Percentiles rank a stretch among this genome's conserved stretches.
Conservation (phyloP, 2,113 vertebrate species). For the Taurulus bubalis region DNA sequence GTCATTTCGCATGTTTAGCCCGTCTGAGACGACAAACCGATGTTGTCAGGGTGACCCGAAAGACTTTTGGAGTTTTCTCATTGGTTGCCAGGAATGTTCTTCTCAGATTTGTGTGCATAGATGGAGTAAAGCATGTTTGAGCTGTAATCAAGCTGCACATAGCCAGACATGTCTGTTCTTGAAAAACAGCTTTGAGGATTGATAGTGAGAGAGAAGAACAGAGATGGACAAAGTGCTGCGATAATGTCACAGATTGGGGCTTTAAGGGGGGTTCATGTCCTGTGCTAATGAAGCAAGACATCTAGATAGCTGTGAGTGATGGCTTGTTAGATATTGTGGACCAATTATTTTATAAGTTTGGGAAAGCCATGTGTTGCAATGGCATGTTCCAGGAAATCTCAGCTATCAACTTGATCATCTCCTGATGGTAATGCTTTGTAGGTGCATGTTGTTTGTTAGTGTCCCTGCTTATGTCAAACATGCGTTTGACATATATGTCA, state of each 20-base stretch:
- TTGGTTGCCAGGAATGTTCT: conserved; percentile 30
- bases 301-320: conserved; percentile 36
- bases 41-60: conserved; percentile 12
- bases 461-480: not conserved
- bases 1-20: conserved; percentile 24
- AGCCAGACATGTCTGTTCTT: conserved; percentile 67
- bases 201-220: not conserved
- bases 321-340: not conserved
- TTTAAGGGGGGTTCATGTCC: conserved; percentile 19
- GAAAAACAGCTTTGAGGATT: conserved; percentile 50
- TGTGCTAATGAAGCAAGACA: conserved; percentile 43
- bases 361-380: conserved; percentile 17
- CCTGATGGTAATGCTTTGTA: not conserved
- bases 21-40: conserved; percentile 16
- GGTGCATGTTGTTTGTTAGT: not conserved
- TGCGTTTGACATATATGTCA: not conserved
- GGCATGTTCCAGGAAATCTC: conserved; percentile 25
- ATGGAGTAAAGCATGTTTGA: conserved; percentile 37
- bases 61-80: conserved; percentile 22
- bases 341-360: conserved; percentile 1
- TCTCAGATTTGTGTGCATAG: conserved; percentile 7
- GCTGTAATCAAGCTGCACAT: conserved; percentile 50
- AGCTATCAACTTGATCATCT: not conserved
- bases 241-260: conserved; percentile 20
- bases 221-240: conserved; percentile 32